phyloP scores from a whole-genome alignment of 2,113 vertebrate species.

The Tragelaphus scriptus region DNA sequence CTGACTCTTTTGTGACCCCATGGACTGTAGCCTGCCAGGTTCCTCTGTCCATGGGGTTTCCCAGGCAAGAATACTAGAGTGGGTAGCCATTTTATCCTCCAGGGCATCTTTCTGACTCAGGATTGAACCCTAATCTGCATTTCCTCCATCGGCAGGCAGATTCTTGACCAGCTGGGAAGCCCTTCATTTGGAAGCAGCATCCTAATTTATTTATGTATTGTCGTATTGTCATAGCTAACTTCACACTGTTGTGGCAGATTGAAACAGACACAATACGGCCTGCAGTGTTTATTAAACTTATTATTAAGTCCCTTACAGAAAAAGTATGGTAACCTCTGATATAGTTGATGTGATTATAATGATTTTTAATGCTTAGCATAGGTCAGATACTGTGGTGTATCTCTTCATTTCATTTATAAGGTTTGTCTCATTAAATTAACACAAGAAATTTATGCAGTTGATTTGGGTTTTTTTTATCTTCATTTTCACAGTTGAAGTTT shows the following conservation, averaged over 20 bases:
- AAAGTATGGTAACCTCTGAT: neutral
- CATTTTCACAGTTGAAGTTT: conserved; percentile 1
- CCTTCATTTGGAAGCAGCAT: neutral
- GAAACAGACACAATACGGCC: neutral
- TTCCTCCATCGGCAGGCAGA: neutral
- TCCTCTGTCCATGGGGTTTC: neutral
- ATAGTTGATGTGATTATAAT: neutral
- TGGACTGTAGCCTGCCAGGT: neutral
- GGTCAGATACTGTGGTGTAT: neutral
- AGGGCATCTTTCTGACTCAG: neutral
- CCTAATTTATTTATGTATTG: neutral
- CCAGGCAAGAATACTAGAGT: neutral
- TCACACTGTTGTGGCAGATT: neutral
- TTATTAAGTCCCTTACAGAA: neutral
- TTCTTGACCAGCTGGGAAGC: neutral
- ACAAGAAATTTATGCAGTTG: neutral
- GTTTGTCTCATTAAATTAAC: conserved; percentile 12
- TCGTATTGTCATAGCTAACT: neutral
- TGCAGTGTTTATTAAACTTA: neutral
- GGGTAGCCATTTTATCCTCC: neutral
- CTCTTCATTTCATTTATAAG: conserved; percentile 3
- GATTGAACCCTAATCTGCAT: neutral
- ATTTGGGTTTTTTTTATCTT: neutral
- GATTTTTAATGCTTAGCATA: conserved; percentile 5
- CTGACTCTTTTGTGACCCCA: neutral